Conservation (phyloP, 2,797 vertebrate species). For the Thaleichthys pacificus region DNA sequence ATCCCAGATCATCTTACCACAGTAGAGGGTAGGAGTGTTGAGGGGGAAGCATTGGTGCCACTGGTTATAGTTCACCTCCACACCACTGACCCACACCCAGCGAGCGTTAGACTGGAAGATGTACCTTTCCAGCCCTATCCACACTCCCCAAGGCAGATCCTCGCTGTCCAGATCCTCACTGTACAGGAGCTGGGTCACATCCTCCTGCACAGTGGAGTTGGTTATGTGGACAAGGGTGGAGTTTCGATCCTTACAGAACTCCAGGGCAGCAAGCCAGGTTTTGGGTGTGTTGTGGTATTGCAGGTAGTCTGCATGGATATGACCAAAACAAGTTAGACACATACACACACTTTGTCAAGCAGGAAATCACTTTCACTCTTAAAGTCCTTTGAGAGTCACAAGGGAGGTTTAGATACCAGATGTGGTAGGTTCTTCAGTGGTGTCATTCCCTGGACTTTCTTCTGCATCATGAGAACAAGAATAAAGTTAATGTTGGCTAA, state of each 20-base stretch:
- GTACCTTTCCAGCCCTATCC: conserved; percentile 11
- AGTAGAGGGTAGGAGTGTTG: background rate
- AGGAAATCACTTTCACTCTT: background rate
- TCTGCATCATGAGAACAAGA: no score
- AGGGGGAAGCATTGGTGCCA: background rate
- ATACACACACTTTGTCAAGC: background rate
- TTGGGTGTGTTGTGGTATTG: background rate
- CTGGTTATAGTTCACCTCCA: background rate
- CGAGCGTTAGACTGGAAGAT: background rate
- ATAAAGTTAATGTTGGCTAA: no score
- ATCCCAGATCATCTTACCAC: conserved; percentile 4
- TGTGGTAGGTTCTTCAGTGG: background rate
- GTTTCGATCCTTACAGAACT: background rate
- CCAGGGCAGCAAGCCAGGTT: conserved; percentile 1
- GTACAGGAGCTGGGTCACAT: background rate
- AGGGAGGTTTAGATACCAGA: background rate
- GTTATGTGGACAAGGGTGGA: conserved; percentile 4
- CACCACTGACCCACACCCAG: conserved; percentile 5
- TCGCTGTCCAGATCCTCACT: background rate
- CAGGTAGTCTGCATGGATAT: conserved; percentile 12
- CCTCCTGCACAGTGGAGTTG: conserved; percentile 1
- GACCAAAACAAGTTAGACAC: background rate
- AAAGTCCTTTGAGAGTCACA: background rate
- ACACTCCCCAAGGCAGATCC: background rate
- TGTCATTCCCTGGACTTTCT: no score